Evolutionary conservation across 2,888 invertebrate species (phyloP), one percentile per base, ranked within the genome.

Genomic region (Acanthosoma haemorrhoidale): DNA sequence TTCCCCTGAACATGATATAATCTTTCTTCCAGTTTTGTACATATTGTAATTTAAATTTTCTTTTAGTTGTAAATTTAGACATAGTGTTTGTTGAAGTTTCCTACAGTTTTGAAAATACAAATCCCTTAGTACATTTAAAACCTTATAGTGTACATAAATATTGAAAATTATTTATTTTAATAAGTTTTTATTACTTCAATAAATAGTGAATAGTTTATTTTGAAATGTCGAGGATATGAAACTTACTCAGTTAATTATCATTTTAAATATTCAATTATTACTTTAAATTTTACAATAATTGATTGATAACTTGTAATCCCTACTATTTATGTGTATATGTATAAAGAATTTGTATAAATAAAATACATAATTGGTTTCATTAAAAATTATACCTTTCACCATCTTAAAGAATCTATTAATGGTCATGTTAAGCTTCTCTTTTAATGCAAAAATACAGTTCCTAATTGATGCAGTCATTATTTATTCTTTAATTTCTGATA

Each of bases 261-360:
- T 51, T 51, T 51, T 2, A 25, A 25, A 13, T 25, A 51, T 51
- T 51, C 13, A 51, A 51, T 51, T 51, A 51, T 43, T 43, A 43
- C n/a, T 51, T 51, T 25, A n/a, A n/a, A 51, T 51, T 51, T 51
- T 51, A 51, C 51, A 51, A 51, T 51, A 51, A 51, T 43, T 51
- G 51, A 51, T 51, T 60, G 18, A 60, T 32, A 21, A 61, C 21
- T 61, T 36, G 36, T 36, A 16, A 61, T 18, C 18, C 34, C 38
- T 61, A 61, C 21, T 61, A 61, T 34, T 61, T 36, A 11, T 61
- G 61, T 61, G 61, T 61, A 61, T 61, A 61, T 61, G 61, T 61
- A 61, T 34, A 61, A 61, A 61, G 61, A 61, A 61, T 61, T 61
- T 61, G 61, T 61, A 61, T 16, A 31, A 36, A 61, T 61, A 61